Conservation (phyloP, 2,113 vertebrate genomes). For the Platysternon megacephalum region DNA sequence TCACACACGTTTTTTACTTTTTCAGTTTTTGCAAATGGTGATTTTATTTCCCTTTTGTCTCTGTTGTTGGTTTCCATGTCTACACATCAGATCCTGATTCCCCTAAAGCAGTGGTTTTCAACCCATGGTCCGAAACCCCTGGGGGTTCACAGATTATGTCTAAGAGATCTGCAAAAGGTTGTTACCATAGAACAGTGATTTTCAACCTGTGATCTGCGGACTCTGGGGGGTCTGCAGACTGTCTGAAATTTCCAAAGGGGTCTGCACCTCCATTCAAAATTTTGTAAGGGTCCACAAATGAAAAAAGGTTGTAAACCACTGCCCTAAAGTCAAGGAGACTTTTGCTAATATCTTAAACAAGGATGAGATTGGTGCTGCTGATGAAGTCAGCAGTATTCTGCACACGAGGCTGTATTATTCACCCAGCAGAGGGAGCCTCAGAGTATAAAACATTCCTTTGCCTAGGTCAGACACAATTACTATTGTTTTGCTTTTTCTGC, state of each 20-base stretch:
- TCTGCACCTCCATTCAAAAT: no score
- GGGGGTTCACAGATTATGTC: no score
- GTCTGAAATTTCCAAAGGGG: no score
- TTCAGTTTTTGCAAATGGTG: neutral
- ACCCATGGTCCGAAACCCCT: no score
- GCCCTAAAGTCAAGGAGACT: neutral
- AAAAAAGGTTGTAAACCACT: no score
- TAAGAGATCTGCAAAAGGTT: no score
- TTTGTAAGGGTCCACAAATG: no score
- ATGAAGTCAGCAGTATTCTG: neutral
- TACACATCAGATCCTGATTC: slow-evolving; percentile 33
- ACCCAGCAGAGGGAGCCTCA: neutral
- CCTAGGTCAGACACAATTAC: neutral
- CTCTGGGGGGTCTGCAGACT: no score
- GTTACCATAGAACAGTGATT: no score
- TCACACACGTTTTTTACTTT: neutral
- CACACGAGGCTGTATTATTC: neutral
- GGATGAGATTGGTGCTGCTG: neutral
- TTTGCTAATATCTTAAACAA: neutral
- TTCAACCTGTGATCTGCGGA: no score
- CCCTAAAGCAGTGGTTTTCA: neutral
- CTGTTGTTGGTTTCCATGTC: slow-evolving; percentile 20
- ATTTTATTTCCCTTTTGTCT: neutral
- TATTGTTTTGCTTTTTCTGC: neutral
- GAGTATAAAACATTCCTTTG: neutral